Evolutionary conservation across 2,113 vertebrate genomes (phyloP), one percentile per base, ranked within the genome.

Genomic region (Varanus komodoensis): DNA sequence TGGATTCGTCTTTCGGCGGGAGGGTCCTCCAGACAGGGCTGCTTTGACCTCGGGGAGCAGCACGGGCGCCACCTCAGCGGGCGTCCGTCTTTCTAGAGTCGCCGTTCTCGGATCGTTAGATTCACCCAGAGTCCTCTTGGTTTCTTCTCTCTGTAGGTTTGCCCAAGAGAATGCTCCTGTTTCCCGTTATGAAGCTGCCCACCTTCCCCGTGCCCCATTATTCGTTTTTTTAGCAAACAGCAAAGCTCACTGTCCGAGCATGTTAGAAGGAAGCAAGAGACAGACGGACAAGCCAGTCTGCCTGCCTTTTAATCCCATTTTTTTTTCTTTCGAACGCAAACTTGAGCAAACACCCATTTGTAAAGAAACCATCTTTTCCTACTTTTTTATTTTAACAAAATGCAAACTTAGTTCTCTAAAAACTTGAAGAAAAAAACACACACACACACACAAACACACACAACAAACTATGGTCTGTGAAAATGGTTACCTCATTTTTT

Each of bases 161-260:
- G 96, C 98, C 99, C 98, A 99, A 99, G 98, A 99, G 99, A 99
- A 99, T 99, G 99, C 98, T 99, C 98, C 99, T 99, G 98, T 99
- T 99, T 97, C 99, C 99, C 97, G 97, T 99, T 98, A 99, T 99
- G 99, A 99, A 99, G 98, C 98, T 99, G 96, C 99, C 99, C 96
- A 97, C 98, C 98, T 99, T 99, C 97, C 98, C 99, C 96, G 96
- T 99, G 97, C 98, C 99, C 96, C 99, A 99, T 98, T 99, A 99
- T 97, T 99, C 98, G 97, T 99, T 99, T 98, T 99, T 99, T 99
- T 99, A 99, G 98, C 97, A 97, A 97, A 98, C 97, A 97, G 97
- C 97, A 97, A 97, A 97, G 96, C 96, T 96, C 97, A 97, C 94
- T 97, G 95, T 97, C 97, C 96, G 97, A 97, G 97, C 97, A 97